These are phyloP conservation scores for Colistium nudipinnis DNA, from an alignment of 2,113 vertebrate species.

Conservation along the genomic window DNA sequence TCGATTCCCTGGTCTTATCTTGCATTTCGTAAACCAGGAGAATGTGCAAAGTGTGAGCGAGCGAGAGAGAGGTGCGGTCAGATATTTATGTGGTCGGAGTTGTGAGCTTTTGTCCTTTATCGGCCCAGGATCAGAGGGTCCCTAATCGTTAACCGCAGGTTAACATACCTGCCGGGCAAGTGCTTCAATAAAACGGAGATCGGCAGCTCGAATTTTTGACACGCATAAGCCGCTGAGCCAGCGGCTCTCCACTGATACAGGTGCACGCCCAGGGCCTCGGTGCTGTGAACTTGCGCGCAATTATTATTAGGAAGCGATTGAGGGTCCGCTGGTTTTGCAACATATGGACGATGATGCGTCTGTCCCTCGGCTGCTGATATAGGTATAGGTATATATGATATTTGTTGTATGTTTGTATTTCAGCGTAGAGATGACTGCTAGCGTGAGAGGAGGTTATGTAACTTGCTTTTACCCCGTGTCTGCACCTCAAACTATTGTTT, in stretches of 20 bases:
- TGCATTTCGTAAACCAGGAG: conserved; percentile 46
- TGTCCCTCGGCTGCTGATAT: conserved; percentile 5
- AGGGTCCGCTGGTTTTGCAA: background rate
- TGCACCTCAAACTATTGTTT: too few species aligned
- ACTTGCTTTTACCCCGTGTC: too few species aligned
- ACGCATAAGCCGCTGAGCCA: background rate
- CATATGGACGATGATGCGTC: background rate
- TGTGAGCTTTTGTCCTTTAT: conserved; percentile 58
- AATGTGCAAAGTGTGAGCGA: conserved; percentile 16
- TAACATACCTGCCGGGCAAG: conserved; percentile 40
- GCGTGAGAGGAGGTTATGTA: too few species aligned
- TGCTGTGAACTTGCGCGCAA: too few species aligned
- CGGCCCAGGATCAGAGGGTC: conserved; percentile 56
- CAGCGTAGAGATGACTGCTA: background rate
- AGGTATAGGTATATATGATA: background rate
- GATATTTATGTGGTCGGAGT: conserved; percentile 46
- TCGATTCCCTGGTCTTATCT: conserved; percentile 52
- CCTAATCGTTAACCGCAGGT: conserved; percentile 62
- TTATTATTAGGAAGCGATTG: background rate
- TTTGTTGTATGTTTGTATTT: background rate
- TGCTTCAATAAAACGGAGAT: conserved; percentile 26
- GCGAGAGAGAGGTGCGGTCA: conserved; percentile 37
- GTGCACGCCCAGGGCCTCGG: background rate
- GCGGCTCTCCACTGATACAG: background rate
- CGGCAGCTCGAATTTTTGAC: background rate